Percentiles rank a stretch among this genome's conserved stretches.
Evolutionary conservation across 2,888 invertebrate species (phyloP).

Genomic region (Idaea aversata): DNA sequence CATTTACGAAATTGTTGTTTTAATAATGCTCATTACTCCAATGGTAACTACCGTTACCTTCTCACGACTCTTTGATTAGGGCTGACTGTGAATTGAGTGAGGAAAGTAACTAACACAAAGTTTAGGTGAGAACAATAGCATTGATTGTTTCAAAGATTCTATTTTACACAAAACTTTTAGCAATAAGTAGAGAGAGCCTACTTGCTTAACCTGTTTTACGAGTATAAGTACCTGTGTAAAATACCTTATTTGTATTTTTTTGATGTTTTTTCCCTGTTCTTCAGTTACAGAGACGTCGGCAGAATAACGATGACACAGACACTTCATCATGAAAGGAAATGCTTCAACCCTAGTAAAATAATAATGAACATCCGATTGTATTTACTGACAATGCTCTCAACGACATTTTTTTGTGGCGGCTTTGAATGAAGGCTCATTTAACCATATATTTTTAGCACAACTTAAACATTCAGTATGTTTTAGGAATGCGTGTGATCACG

Average conservation of each 20-base stretch:
- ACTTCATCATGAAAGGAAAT: conserved; percentile 2
- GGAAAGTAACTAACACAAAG: background rate
- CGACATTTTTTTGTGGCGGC: background rate
- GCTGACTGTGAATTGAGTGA: conserved; percentile 8
- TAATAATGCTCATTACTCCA: conserved; percentile 20
- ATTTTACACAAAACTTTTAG: background rate
- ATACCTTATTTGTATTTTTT: background rate
- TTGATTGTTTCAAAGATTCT: background rate
- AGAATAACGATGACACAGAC: background rate
- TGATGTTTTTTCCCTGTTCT: background rate
- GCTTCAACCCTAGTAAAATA: conserved; percentile 18
- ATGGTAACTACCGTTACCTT: conserved; percentile 11
- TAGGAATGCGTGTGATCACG: conserved; percentile 4
- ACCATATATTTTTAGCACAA: background rate
- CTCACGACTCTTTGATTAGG: conserved; percentile 18
- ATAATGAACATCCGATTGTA: conserved; percentile 17
- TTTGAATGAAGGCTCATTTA: background rate
- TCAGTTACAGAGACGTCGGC: background rate
- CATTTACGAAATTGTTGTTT: conserved; percentile 42
- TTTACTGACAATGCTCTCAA: background rate
- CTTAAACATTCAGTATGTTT: background rate
- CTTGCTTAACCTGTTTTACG: background rate
- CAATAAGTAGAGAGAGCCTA: background rate
- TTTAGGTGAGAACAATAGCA: background rate
- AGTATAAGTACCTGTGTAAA: background rate